Evolutionary conservation across 2,888 invertebrate species (phyloP), one percentile per base, ranked within the genome.

Genomic region (Hedychridium roseum): DNA sequence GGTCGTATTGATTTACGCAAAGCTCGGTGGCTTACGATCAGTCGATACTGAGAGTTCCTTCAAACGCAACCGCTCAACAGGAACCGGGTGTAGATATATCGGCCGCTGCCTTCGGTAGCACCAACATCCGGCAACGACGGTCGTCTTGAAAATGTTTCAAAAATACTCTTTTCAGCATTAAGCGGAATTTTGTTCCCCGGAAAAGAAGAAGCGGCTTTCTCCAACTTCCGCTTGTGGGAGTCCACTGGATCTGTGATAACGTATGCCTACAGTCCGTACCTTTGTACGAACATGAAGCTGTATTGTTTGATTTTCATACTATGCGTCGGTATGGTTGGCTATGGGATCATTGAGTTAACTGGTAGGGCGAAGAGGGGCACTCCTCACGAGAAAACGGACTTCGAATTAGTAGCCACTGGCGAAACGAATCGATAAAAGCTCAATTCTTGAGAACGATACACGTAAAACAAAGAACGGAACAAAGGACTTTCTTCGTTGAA

Each of bases 191-290:
- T 95, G 43, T 94, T 95, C 70, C 90, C 90, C 0, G 88, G 89
- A 11, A 85, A 89, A 64, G 89, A 94, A 68, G 94, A 94, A 71
- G 93, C 94, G 0, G 92, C 94, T 0, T 96, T 92, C 79, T 92
- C 94, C 57, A 95, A 94, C 81, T 95, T 95, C 79, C 85, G 94
- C 5, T 80, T 96, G 37, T 96, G 94, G 94, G 94, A 95, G 78
- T 89, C 94, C 0, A 85, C 91, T 0, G 96, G 95, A 39, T 94
- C 94, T 48, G 92, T 94, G 9, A 84, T 94, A 43, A 89, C 92
- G 1, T 95, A 94, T 67, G 85, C 87, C 0, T 87, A 89, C 46
- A 92, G 90, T 32, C 88, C 91, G 2, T 88, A 88, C 68, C 79
- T 93, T 3, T 91, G 91, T 68, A 89, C 91, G 0, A 80, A 84